Percentiles rank a stretch among this genome's conserved stretches.
phyloP scores from a whole-genome alignment of 2,888 invertebrate genomes.

The Anorthoa munda region DNA sequence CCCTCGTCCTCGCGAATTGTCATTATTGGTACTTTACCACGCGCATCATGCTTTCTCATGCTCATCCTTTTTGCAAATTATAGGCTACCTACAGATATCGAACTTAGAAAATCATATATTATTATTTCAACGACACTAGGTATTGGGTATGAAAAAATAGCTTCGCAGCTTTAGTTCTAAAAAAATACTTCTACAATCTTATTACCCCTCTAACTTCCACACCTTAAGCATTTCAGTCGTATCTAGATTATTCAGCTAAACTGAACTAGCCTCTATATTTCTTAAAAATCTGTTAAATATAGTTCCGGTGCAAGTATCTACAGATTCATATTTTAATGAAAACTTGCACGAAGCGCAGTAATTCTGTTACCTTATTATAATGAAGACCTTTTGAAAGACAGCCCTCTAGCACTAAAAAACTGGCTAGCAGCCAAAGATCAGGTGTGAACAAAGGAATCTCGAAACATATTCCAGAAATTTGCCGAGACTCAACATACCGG shows the following conservation, averaged over 20 bases:
- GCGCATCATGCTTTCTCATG: conserved; percentile 33
- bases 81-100: no score
- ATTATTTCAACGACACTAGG: background rate
- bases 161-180: background rate
- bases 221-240: background rate
- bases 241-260: background rate
- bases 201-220: background rate
- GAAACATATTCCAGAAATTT: conserved; percentile 52
- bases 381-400: conserved; percentile 36
- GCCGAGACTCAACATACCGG: conserved; percentile 45
- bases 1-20: conserved; percentile 62
- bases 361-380: conserved; percentile 42
- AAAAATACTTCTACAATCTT: background rate
- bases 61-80: background rate
- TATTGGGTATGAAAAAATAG: no score
- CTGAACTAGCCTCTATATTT: background rate
- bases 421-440: conserved; percentile 62
- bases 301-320: background rate
- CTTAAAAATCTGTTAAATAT: background rate
- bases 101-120: background rate
- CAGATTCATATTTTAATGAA: background rate
- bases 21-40: conserved; percentile 59
- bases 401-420: conserved; percentile 1
- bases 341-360: background rate
- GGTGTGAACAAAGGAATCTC: conserved; percentile 64